Evolutionary conservation across 1,140 invertebrate species (phyloP), one percentile per base, ranked within the genome.

Genomic region (Leptinotarsa defecta): DNA sequence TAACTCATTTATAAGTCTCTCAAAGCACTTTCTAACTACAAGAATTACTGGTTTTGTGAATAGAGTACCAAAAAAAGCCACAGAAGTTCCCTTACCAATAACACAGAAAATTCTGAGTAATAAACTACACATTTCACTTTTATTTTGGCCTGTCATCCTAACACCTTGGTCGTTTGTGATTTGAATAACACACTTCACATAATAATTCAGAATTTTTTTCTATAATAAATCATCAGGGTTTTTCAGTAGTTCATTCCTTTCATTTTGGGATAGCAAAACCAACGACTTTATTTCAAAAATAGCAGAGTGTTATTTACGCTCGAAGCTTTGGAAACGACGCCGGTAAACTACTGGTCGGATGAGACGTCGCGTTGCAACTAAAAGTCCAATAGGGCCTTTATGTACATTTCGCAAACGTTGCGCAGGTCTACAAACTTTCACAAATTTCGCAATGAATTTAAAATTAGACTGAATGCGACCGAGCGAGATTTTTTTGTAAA

Each of bases 361-460:
- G 1, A 68, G 15, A 43, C 65, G 65, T 68, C 65, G 65, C 65
- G 65, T 22, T 68, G 65, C 65, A 34, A 68, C 65, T 68, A 27
- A 68, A 68, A 68, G 13, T 68, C 65, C 24, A 34, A 68, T 68
- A 68, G 24, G 65, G 65, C 24, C 65, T 24, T 24, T 27, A 24
- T 27, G 65, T 24, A 34, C 65, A 17, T 19, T 22, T 13, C 52
- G 65, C 8, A 68, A 34, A 68, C 15, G 19, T 68, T 68, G 65
- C 65, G 65, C 65, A 68, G 65, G 65, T 68, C 65, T 17, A 27
- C 22, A 43, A 68, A 68, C 24, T 68, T 68, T 68, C 43, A 68
- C 24, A 24, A 68, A 68, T 68, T 34, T 43, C 24, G 43, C 65
- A 68, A 68, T 68, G 27, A 68, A 68, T 43, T 34, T 68, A 34